These are phyloP conservation scores for Ips typographus DNA, from an alignment of 1,140 invertebrate species.

Conservation along the genomic window DNA sequence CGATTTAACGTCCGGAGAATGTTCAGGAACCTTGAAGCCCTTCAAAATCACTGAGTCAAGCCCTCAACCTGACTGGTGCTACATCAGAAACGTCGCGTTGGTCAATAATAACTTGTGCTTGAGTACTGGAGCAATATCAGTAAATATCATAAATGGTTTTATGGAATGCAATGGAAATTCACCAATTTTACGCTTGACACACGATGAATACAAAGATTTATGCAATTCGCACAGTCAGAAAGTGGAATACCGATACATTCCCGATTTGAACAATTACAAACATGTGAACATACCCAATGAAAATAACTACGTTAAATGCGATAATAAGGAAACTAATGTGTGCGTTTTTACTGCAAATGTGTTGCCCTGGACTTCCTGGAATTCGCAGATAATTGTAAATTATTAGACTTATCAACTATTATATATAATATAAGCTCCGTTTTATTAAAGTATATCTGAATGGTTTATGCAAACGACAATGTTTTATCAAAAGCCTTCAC, in stretches of 20 bases:
- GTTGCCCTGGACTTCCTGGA: too few relatives aligned
- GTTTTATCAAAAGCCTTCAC: too few relatives aligned
- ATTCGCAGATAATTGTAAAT: too few relatives aligned
- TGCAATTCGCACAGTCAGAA: conserved; percentile 3
- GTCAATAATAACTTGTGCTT: conserved; percentile 23
- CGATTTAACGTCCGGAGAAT: conserved; percentile 3
- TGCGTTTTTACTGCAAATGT: conserved; percentile 25
- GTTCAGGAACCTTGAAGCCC: conserved; percentile 4
- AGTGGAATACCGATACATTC: conserved; percentile 17
- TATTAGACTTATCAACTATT: too few relatives aligned
- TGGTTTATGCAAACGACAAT: too few relatives aligned
- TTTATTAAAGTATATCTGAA: too few relatives aligned
- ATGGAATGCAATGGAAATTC: neutral
- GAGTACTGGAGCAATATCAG: neutral
- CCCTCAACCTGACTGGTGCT: conserved; percentile 25
- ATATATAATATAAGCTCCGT: too few relatives aligned
- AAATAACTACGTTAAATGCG: conserved; percentile 26
- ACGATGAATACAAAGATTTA: conserved; percentile 25
- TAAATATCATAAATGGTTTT: conserved; percentile 1
- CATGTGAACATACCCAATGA: conserved; percentile 25
- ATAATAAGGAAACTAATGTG: conserved; percentile 15
- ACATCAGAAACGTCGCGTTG: conserved; percentile 1
- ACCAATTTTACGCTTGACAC: neutral
- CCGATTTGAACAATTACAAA: conserved; percentile 4
- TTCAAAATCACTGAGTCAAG: conserved; percentile 16